phyloP scores from a whole-genome alignment of 2,888 invertebrate genomes.

The Saturnia pavonia region DNA sequence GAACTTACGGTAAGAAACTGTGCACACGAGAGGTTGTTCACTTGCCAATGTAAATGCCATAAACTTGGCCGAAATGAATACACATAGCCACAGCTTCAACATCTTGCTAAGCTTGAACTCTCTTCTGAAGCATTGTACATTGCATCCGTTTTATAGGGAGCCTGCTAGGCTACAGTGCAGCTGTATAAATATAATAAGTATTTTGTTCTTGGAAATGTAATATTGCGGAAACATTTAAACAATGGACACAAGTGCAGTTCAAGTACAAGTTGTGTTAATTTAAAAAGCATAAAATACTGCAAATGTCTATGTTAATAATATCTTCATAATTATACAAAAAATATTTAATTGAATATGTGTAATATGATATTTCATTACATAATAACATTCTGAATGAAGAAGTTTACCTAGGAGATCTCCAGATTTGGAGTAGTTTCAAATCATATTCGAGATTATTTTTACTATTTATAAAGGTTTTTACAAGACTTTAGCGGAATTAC shows the following conservation, averaged over 20 bases:
- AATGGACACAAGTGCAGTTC: neutral
- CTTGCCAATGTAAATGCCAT: neutral
- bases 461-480: no score
- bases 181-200: neutral
- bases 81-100: neutral
- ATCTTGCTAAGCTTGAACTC: neutral
- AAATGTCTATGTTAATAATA: neutral
- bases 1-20: neutral
- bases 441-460: no score
- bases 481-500: no score
- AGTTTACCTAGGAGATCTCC: neutral
- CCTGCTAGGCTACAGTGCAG: neutral
- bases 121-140: neutral
- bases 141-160: neutral
- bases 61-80: neutral
- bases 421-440: no score
- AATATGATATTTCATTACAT: no score
- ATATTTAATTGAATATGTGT: no score
- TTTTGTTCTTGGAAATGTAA: neutral
- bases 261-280: neutral
- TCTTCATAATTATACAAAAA: no score
- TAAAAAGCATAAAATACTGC: no score
- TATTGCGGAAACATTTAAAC: slow-evolving; percentile 1
- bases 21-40: neutral
- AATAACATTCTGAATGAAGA: neutral